Evolutionary conservation across 2,888 invertebrate genomes (phyloP).

Genomic region (Nomada goodeniana): DNA sequence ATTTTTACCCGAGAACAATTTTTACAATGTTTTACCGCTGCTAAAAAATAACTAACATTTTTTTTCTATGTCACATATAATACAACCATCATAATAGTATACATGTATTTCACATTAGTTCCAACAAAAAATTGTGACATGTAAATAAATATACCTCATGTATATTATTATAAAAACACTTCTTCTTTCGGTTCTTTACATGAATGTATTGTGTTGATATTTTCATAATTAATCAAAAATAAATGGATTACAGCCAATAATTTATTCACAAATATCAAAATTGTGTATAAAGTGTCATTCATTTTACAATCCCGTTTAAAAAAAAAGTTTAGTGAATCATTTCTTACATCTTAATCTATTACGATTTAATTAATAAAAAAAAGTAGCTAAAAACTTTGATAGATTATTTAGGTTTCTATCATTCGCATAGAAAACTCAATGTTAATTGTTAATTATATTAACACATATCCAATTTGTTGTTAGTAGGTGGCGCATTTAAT

Average conservation of each 20-base stretch:
- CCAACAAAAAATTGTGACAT: conserved; percentile 24
- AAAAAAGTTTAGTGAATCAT: background rate
- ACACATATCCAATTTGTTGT: conserved; percentile 80
- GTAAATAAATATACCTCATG: conserved; percentile 33
- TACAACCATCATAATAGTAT: conserved; percentile 14
- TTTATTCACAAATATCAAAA: conserved; percentile 36
- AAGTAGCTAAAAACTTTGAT: conserved; percentile 29
- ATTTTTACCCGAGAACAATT: conserved; percentile 23
- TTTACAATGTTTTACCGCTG: conserved; percentile 25
- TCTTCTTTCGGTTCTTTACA: background rate
- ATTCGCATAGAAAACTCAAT: conserved; percentile 2
- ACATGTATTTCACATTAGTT: conserved; percentile 14
- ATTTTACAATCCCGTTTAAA: conserved; percentile 24
- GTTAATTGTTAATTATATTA: conserved; percentile 46
- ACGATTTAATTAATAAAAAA: conserved; percentile 19
- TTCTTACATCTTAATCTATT: conserved; percentile 18
- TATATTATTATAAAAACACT: conserved; percentile 28
- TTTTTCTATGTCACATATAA: conserved; percentile 13
- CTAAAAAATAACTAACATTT: conserved; percentile 34
- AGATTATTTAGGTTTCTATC: background rate
- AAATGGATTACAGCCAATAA: conserved; percentile 32
- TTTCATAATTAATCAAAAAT: conserved; percentile 30
- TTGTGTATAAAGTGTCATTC: conserved; percentile 34
- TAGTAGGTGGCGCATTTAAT: conserved; percentile 80
- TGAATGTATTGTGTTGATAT: conserved; percentile 2